Conservation (phyloP, 1,140 invertebrate genomes). For the Drosophila fuyamai region DNA sequence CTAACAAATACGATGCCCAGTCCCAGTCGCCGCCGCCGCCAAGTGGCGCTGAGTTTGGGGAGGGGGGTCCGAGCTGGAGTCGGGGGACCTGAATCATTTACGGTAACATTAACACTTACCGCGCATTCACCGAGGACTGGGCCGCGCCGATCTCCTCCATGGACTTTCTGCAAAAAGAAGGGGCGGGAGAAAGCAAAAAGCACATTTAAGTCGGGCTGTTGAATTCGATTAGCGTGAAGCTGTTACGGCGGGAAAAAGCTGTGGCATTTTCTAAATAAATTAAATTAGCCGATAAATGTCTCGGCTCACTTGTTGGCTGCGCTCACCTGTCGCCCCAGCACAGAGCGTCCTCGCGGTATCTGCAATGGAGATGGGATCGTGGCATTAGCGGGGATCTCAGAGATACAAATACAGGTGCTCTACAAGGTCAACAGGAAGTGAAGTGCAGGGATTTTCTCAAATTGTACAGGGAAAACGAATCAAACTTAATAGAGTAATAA, state of each 20-base stretch:
- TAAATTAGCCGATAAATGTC: slow-evolving; percentile 84
- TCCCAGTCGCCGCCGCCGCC: slow-evolving; percentile 52
- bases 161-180: slow-evolving; percentile 86
- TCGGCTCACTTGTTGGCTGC: slow-evolving; percentile 79
- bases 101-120: slow-evolving; percentile 87
- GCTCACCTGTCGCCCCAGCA: slow-evolving; percentile 91
- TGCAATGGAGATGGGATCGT: slow-evolving; percentile 85
- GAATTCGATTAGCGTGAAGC: slow-evolving; percentile 73
- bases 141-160: slow-evolving; percentile 89
- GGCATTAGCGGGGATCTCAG: slow-evolving; percentile 22
- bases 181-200: slow-evolving; percentile 33
- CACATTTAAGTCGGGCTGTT: slow-evolving; percentile 64
- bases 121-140: slow-evolving; percentile 88
- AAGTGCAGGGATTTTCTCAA: slow-evolving; percentile 20
- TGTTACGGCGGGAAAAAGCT: slow-evolving; percentile 61
- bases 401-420: not conserved
- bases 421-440: slow-evolving; percentile 52
- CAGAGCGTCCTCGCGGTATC: slow-evolving; percentile 91
- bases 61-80: not conserved
- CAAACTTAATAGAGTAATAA: not conserved
- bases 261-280: slow-evolving; percentile 83
- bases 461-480: not conserved
- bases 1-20: slow-evolving; percentile 75
- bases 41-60: slow-evolving; percentile 64
- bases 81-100: slow-evolving; percentile 63